These are phyloP conservation scores for Pelobates cultripes DNA, from an alignment of 2,797 vertebrate genomes.

Conservation along the genomic window DNA sequence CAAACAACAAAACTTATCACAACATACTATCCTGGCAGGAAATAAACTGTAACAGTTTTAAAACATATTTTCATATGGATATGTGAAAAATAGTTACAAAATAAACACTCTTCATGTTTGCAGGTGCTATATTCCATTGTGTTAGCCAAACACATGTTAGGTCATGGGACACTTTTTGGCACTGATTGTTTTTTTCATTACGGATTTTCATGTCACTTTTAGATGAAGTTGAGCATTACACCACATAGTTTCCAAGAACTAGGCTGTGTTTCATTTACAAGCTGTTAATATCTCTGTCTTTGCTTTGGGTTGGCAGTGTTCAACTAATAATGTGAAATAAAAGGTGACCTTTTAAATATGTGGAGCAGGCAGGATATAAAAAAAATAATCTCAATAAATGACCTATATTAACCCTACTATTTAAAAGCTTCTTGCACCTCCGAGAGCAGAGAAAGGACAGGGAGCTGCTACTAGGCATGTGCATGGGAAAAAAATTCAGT, in stretches of 20 bases:
- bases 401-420: constrained; percentile 28
- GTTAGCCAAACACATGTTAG: constrained; percentile 75
- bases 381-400: constrained; percentile 23
- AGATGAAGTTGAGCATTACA: constrained; percentile 61
- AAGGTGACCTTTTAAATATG: constrained; percentile 68
- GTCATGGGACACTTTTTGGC: constrained; percentile 60
- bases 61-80: constrained; percentile 64
- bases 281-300: constrained; percentile 62
- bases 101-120: constrained; percentile 64
- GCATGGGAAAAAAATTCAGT: no score
- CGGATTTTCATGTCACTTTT: constrained; percentile 61
- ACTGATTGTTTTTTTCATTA: constrained; percentile 51
- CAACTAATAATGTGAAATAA: constrained; percentile 65
- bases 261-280: constrained; percentile 65
- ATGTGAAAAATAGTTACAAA: constrained; percentile 69
- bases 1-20: constrained; percentile 71
- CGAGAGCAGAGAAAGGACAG: not conserved
- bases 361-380: constrained; percentile 38
- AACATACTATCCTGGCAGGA: constrained; percentile 64
- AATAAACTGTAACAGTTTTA: constrained; percentile 62
- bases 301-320: constrained; percentile 59
- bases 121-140: constrained; percentile 74
- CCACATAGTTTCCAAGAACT: constrained; percentile 58
- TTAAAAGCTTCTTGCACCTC: not conserved
- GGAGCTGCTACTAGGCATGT: no score